Evolutionary conservation across 2,888 invertebrate genomes (phyloP), one percentile per base, ranked within the genome.

Genomic region (Alloplasta piceator): DNA sequence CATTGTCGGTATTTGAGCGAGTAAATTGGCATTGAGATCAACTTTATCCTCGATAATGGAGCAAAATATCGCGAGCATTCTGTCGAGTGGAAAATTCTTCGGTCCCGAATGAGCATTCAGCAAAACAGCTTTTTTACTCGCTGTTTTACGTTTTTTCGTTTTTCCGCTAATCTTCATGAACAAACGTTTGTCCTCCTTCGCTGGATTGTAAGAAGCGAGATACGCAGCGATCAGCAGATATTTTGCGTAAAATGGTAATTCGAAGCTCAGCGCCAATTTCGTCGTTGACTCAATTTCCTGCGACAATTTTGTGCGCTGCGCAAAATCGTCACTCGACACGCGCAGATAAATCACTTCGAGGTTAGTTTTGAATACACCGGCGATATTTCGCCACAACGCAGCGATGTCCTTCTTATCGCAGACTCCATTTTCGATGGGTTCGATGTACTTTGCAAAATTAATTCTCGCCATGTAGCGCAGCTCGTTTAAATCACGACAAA

Each of bases 171-270:
- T 92, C 92, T 98, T 98, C 92, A 97, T 95, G 91, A 98, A 98
- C 58, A 98, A 93, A 61, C 96, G 93, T 89, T 96, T 97, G 90
- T 98, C 98, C 85, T 97, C 96, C 86, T 96, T 97, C 0, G 96
- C 95, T 0, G 98, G 97, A 92, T 98, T 98, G 91, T 98, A 97
- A 43, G 98, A 98, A 0, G 98, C 98, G 80, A 98, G 93, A 90
- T 97, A 98, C 0, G 98, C 96, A 6, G 98, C 97, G 38, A 98
- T 96, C 3, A 98, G 93, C 46, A 98, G 93, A 91, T 95, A 98
- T 92, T 98, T 98, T 0, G 97, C 96, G 92, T 97, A 98, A 90
- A 95, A 98, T 0, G 98, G 98, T 4, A 98, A 90, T 88, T 97
- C 97, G 43, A 97, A 94, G 68, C 95, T 95, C 61, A 91, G 82